Evolutionary conservation across 2,113 vertebrate species (phyloP).

Genomic region (Protobothrops flavoviridis): DNA sequence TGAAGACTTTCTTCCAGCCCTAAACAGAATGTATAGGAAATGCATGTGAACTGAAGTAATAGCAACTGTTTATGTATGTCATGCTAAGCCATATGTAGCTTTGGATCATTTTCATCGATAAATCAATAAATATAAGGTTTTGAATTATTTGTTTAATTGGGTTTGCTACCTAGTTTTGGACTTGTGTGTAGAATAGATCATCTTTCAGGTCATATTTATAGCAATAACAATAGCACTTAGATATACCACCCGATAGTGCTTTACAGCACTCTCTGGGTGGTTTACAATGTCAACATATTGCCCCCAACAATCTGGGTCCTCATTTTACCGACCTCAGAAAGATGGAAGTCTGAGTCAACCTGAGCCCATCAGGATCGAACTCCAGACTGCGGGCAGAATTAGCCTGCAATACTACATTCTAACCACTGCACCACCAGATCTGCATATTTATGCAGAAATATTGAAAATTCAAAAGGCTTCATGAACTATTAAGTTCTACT

Average conservation of each 20-base stretch:
- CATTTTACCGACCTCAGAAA: background rate
- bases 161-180: background rate
- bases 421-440: background rate
- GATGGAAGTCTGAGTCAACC: background rate
- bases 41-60: background rate
- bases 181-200: background rate
- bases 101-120: background rate
- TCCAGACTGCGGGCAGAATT: background rate
- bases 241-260: background rate
- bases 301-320: background rate
- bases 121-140: background rate
- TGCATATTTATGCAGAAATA: background rate
- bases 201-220: background rate
- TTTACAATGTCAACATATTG: background rate
- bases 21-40: background rate
- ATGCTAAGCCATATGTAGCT: background rate
- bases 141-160: background rate
- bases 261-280: background rate
- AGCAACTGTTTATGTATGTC: background rate
- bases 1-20: background rate
- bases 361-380: background rate
- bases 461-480: background rate
- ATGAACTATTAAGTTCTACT: background rate
- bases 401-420: background rate
- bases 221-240: background rate